Percentiles rank a stretch among this genome's conserved stretches.
Conservation (phyloP, 92 coral and sea anemone species). For the Palythoa grandiflora region DNA sequence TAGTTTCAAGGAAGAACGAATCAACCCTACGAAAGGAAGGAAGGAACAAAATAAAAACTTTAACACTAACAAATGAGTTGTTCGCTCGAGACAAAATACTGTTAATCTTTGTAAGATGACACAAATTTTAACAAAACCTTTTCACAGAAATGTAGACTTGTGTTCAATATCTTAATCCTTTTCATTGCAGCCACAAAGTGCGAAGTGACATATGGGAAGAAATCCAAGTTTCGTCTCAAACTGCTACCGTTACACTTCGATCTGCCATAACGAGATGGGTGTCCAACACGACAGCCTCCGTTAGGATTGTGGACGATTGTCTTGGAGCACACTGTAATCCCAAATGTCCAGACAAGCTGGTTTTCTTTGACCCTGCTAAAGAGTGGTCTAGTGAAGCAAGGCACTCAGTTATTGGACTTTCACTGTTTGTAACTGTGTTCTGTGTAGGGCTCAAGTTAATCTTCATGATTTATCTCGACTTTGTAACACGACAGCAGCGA, state of each 20-base stretch:
- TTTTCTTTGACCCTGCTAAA: conserved; percentile 56
- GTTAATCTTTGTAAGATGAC: no score
- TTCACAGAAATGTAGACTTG: neutral
- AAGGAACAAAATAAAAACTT: no score
- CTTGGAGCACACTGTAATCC: conserved; percentile 75
- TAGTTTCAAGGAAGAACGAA: no score
- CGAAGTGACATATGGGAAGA: conserved; percentile 60
- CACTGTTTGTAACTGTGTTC: conserved; percentile 58
- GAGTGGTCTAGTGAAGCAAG: conserved; percentile 40
- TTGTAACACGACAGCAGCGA: conserved; percentile 45
- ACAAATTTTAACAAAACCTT: no score
- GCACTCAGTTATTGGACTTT: conserved; percentile 22
- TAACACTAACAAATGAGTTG: no score
- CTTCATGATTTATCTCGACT: conserved; percentile 54
- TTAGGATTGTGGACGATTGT: conserved; percentile 59
- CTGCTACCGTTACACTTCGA: conserved; percentile 31
- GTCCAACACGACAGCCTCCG: neutral
- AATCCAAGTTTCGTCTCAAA: conserved; percentile 44
- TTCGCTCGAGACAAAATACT: no score
- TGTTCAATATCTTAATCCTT: neutral
- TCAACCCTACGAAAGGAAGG: no score
- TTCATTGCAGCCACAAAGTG: conserved; percentile 51
- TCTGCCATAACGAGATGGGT: conserved; percentile 57
- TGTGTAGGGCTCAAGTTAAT: conserved; percentile 50
- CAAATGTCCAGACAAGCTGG: conserved; percentile 68